Conservation (phyloP, 2,888 invertebrate species). For the Drosophila ustulata region DNA sequence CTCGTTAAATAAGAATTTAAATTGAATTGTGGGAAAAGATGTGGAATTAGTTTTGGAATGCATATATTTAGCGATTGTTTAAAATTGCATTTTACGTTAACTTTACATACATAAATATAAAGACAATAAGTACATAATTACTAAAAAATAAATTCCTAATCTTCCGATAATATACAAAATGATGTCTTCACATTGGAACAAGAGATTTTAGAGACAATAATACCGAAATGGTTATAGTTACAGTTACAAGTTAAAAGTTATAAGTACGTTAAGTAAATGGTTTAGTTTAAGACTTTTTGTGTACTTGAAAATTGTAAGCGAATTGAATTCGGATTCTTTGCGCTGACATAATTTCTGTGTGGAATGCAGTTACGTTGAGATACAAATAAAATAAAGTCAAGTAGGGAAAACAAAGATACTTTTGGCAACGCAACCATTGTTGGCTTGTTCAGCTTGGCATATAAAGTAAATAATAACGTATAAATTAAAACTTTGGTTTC, state of each 20-base stretch:
- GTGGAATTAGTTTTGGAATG: constrained; percentile 30
- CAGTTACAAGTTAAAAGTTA: constrained; percentile 22
- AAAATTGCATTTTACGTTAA: constrained; percentile 26
- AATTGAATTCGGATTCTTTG: constrained; percentile 8
- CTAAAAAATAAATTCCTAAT: constrained; percentile 16
- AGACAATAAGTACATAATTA: constrained; percentile 20
- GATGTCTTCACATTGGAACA: constrained; percentile 21
- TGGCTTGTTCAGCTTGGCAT: constrained; percentile 18
- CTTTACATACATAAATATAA: constrained; percentile 27
- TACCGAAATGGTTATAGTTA: constrained; percentile 33
- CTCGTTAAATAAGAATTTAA: background rate
- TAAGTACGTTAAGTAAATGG: constrained; percentile 31
- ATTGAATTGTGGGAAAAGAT: background rate
- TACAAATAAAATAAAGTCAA: background rate
- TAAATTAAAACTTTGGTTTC: constrained; percentile 44
- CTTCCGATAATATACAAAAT: constrained; percentile 21
- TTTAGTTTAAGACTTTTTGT: constrained; percentile 17
- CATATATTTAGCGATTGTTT: constrained; percentile 48
- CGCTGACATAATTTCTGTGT: constrained; percentile 8
- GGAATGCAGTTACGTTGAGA: constrained; percentile 26
- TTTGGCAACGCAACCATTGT: constrained; percentile 28
- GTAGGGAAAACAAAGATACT: constrained; percentile 3
- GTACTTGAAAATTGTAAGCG: constrained; percentile 25
- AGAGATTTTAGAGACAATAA: constrained; percentile 27
- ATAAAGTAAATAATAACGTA: constrained; percentile 4